These are phyloP conservation scores for Pygoscelis adeliae DNA, from an alignment of 2,113 vertebrate species.

Conservation along the genomic window DNA sequence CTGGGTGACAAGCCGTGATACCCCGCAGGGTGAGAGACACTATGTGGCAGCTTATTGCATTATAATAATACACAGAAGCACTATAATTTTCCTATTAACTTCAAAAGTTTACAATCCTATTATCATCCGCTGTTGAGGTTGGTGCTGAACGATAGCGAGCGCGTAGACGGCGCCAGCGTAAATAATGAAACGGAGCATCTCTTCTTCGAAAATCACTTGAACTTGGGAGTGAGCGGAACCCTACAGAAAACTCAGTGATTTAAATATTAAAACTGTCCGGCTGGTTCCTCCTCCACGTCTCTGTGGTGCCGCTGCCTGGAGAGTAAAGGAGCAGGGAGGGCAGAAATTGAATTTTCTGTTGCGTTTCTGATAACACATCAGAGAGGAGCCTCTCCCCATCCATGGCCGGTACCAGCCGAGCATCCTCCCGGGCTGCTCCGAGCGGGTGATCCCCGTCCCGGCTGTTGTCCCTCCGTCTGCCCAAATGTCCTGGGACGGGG, in stretches of 20 bases:
- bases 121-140: slow-evolving; percentile 29
- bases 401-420: rapidly evolving
- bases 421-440: neutral
- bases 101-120: slow-evolving; percentile 77
- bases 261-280: neutral
- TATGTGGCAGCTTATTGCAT: slow-evolving; percentile 39
- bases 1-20: slow-evolving; percentile 25
- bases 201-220: neutral
- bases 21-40: slow-evolving; percentile 37
- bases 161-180: neutral
- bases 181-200: neutral
- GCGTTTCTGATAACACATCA: neutral
- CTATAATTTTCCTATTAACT: slow-evolving; percentile 70
- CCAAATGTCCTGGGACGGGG: rapidly evolving
- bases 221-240: neutral
- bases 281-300: neutral
- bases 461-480: rapidly evolving
- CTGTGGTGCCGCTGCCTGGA: neutral
- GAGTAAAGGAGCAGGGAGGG: neutral
- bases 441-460: rapidly evolving
- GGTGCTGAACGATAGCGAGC: neutral
- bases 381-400: neutral
- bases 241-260: neutral
- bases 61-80: slow-evolving; percentile 27
- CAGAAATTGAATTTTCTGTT: neutral